Conservation (phyloP, 2,797 vertebrate genomes). For the Netta rufina region DNA sequence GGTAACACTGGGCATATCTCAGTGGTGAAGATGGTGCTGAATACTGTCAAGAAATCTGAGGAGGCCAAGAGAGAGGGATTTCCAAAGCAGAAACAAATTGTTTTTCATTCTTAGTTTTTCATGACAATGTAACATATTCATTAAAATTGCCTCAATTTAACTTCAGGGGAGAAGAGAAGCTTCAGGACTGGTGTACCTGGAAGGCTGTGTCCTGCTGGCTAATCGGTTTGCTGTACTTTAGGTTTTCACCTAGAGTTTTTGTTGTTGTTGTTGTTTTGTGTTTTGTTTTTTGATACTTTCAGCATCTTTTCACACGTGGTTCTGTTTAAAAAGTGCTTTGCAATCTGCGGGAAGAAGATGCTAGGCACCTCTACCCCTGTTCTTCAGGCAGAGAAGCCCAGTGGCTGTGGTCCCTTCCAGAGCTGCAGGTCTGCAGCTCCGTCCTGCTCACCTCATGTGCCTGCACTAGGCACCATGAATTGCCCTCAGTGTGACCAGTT, state of each 20-base stretch:
- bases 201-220: constrained; percentile 1
- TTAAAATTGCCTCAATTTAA: constrained; percentile 55
- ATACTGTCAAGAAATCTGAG: not conserved
- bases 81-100: constrained; percentile 30
- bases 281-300: not conserved
- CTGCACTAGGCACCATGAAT: no score
- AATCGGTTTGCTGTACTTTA: not conserved
- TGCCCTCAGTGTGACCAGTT: no score
- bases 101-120: not conserved
- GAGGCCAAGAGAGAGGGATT: not conserved
- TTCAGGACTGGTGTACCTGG: not conserved
- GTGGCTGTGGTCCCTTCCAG: not conserved
- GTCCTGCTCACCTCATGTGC: no score
- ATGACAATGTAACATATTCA: not conserved
- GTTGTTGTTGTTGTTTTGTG: not conserved
- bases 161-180: constrained; percentile 20
- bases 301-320: not conserved
- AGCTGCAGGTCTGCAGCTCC: no score
- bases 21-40: not conserved
- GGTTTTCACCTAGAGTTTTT: not conserved
- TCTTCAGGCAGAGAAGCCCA: not conserved
- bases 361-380: not conserved
- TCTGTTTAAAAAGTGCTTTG: not conserved
- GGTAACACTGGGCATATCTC: not conserved
- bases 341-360: not conserved